phyloP scores from a whole-genome alignment of 2,888 invertebrate genomes.

The Rapana venosa region DNA sequence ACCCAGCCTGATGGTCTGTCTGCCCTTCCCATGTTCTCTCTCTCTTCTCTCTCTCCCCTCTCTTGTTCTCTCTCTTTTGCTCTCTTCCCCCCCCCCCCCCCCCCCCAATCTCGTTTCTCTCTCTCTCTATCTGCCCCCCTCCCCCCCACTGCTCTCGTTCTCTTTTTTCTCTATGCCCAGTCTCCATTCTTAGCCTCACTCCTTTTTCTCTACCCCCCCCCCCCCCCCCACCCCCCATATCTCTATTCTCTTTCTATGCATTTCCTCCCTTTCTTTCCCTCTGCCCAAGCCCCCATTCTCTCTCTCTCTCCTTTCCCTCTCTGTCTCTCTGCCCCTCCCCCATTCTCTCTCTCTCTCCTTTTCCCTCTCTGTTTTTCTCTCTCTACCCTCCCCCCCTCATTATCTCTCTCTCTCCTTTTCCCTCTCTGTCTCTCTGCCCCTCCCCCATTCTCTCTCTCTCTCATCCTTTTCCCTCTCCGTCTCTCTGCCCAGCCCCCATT shows the following conservation, averaged over 20 bases:
- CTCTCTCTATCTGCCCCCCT: too few species aligned
- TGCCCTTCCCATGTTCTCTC: too few species aligned
- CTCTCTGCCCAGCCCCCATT: background rate
- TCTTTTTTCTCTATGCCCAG: background rate
- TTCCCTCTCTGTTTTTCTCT: background rate
- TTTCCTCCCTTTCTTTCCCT: too few species aligned
- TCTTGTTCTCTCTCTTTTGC: too few species aligned
- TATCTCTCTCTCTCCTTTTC: background rate
- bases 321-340: background rate
- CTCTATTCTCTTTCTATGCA: background rate
- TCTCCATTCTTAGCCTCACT: background rate
- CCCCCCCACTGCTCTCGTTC: too few species aligned
- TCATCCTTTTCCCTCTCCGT: too few species aligned
- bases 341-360: background rate
- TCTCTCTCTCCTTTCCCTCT: background rate
- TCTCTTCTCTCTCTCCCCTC: too few species aligned
- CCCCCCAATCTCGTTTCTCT: too few species aligned
- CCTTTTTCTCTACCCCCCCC: background rate
- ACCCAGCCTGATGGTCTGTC: too few species aligned
- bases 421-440: background rate
- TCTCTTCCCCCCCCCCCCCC: too few species aligned
- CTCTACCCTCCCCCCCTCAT: background rate
- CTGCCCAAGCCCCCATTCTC: background rate
- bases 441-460: background rate
- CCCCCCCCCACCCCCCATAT: background rate